Evolutionary conservation across 2,113 vertebrate species (phyloP).

Genomic region (Pelecanoides urinatrix): DNA sequence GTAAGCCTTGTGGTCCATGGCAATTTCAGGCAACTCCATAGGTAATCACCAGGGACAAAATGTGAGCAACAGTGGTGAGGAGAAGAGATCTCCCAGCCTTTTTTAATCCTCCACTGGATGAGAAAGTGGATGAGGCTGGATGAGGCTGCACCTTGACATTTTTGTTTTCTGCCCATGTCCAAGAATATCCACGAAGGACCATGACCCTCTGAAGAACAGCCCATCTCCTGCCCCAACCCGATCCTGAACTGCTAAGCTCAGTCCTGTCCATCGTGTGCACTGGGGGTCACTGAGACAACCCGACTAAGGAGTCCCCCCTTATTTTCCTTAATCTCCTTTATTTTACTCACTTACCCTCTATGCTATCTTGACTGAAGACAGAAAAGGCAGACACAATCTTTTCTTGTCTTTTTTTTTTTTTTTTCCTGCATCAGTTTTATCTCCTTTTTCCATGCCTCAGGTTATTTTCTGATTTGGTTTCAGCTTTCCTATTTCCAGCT

Average conservation of each 20-base stretch:
- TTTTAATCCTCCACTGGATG: not conserved
- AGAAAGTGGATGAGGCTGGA: not conserved
- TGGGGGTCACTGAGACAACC: not conserved
- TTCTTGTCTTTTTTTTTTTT: not conserved
- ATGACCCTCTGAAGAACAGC: not conserved
- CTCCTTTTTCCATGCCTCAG: not conserved
- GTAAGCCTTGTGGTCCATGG: not conserved
- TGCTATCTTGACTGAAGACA: not conserved
- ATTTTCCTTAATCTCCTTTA: not conserved
- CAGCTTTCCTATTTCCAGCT: not conserved
- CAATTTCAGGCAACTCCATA: not conserved
- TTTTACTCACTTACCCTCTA: not conserved
- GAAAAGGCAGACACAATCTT: not conserved
- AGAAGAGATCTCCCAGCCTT: not conserved
- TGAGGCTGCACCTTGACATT: not conserved
- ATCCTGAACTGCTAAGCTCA: not conserved
- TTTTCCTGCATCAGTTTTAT: not conserved
- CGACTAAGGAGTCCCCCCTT: not conserved
- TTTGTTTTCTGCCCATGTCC: not conserved
- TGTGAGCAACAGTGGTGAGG: not conserved
- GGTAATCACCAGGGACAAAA: not conserved
- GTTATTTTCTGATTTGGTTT: not conserved
- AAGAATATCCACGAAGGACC: not conserved
- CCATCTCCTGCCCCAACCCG: not conserved
- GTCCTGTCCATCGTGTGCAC: fast-evolving